Evolutionary conservation across 1,140 invertebrate species (phyloP).

Genomic region (Sweltsa coloradensis): DNA sequence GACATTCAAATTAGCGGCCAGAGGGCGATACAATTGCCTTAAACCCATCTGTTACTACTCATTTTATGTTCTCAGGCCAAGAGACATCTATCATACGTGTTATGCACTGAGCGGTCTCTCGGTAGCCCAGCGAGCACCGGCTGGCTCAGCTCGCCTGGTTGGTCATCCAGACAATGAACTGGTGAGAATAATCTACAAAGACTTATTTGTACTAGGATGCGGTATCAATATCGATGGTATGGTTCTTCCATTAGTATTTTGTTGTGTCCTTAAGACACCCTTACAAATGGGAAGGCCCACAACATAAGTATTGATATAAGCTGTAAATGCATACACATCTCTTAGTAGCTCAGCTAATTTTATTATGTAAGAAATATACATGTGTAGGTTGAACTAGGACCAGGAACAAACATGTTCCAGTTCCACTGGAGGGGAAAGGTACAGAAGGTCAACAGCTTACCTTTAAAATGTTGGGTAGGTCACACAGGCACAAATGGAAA

Average conservation of each 20-base stretch:
- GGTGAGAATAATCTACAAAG: constrained; percentile 29
- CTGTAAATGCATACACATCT: too few species aligned
- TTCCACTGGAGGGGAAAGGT: too few species aligned
- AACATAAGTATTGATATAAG: too few species aligned
- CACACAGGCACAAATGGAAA: too few species aligned
- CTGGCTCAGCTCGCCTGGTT: constrained; percentile 36
- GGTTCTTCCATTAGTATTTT: constrained; percentile 2
- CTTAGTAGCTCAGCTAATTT: too few species aligned
- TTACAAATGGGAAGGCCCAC: too few species aligned
- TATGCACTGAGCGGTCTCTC: constrained; percentile 92
- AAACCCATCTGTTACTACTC: constrained; percentile 9
- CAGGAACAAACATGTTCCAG: too few species aligned
- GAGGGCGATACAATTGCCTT: not conserved
- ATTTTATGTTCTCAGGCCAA: constrained; percentile 43
- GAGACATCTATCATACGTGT: constrained; percentile 94
- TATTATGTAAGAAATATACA: too few species aligned
- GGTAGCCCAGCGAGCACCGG: constrained; percentile 73
- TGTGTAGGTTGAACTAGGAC: too few species aligned
- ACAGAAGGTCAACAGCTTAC: too few species aligned
- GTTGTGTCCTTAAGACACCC: constrained; percentile 4
- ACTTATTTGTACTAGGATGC: constrained; percentile 8
- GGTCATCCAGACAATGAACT: constrained; percentile 47
- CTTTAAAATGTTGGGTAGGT: too few species aligned
- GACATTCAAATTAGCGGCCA: not conserved
- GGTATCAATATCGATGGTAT: not conserved